Percentiles rank a stretch among this genome's conserved stretches.
These are phyloP conservation scores for Cephalopterus ornatus DNA, from an alignment of 2,113 vertebrate genomes.

Conservation along the genomic window DNA sequence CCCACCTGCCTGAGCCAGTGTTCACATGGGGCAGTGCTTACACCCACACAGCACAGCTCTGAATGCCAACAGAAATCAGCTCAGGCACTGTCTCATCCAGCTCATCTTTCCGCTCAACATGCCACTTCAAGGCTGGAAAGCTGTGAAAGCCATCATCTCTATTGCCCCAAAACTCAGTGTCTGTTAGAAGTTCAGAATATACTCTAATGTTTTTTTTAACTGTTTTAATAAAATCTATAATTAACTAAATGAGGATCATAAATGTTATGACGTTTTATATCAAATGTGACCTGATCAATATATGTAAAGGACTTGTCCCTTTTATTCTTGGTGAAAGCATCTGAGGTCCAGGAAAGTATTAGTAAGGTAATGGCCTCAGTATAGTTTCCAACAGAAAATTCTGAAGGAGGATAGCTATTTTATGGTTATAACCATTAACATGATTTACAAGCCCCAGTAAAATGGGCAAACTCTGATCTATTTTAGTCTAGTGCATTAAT, in stretches of 20 bases:
- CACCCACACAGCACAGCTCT: background rate
- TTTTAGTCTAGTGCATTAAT: background rate
- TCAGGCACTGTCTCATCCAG: background rate
- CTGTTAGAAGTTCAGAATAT: background rate
- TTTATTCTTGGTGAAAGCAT: background rate
- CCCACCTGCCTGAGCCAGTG: too few relatives aligned
- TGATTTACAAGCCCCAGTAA: background rate
- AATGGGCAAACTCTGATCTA: background rate
- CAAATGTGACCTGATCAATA: background rate
- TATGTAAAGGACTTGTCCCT: background rate
- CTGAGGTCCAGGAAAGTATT: background rate
- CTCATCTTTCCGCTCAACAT: background rate
- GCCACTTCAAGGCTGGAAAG: background rate
- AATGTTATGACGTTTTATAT: background rate
- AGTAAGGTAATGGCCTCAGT: background rate
- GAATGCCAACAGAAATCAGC: background rate
- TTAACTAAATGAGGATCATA: slow-evolving; percentile 10
- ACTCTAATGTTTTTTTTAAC: background rate
- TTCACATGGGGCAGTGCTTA: too few relatives aligned
- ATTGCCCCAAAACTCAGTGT: background rate
- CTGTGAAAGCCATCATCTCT: background rate
- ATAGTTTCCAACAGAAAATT: background rate
- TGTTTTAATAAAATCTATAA: slow-evolving; percentile 4
- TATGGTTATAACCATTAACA: background rate
- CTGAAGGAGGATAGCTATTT: background rate